Evolutionary conservation across 2,888 invertebrate species (phyloP), one percentile per base, ranked within the genome.

Genomic region (Xylota segnis): DNA sequence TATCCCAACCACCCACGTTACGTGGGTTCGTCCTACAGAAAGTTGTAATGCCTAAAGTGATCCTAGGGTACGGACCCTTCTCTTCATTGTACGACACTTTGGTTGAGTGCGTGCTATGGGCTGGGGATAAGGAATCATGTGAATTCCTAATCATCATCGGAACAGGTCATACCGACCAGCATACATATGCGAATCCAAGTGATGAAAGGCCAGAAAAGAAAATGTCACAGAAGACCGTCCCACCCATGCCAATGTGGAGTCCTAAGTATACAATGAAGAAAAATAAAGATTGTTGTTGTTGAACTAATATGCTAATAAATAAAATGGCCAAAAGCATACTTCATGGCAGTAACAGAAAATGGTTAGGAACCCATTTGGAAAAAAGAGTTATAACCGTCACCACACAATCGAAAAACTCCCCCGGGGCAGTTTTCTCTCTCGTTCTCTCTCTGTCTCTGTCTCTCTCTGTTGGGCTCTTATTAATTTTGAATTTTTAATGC

Each of bases 231-330:
- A 65, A 74, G 43, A 78, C 18, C 52, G 16, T 56, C 61, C 66
- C 18, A 14, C 71, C 58, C 56, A 23, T 45, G 23, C 18, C 65
- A 40, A 40, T 37, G 12, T 23, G 18, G 45, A 37, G 75, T 75
- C 84, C 84, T 84, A 84, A 79, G 52, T 81, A 84, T 75, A 84
- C 81, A 84, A 29, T n/a, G 47, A 84, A 79, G 59, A 84, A 84
- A 79, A 84, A 79, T 71, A 84, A 59, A 70, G 75, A 76, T 71
- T 84, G 84, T 84, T 84, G 70, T 75, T 65, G 59, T 81, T 84
- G 66, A 75, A 79, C 84, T 84, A 79, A 84, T 84, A 84, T 84
- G 84, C 84, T 81, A 84, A 84, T 84, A 84, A 84, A 84, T 81
- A 84, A 81, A 84, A 81, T 59, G 63, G 63, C 75, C 84, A 52